Evolutionary conservation across 2,797 vertebrate species (phyloP), one percentile per base, ranked within the genome.

Genomic region (Amazona ochrocephala): DNA sequence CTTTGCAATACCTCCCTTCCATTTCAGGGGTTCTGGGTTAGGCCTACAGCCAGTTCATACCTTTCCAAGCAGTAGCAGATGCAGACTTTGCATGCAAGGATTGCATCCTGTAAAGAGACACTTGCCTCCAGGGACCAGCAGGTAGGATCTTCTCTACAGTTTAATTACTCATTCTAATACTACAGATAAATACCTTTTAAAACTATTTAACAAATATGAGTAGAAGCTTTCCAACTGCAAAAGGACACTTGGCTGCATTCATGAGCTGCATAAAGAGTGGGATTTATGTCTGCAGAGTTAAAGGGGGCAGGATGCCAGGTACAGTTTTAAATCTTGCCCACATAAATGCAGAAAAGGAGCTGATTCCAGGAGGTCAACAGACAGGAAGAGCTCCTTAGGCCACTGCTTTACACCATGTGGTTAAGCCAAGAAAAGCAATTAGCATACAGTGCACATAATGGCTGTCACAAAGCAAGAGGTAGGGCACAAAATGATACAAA

Each of bases 41-140:
- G 11, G 11, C 64, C 67, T 61, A 11, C 37, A n/a, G 44, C 20
- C 0, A 0, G 48, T 17, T 37, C 45, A 1, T 10, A n/a, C 48
- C 50, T 60, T 50, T 21, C 17, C 34, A 60, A 39, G 10, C 32
- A 6, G 53, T 54, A 68, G 82, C n/a, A 73, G 45, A 11, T 7
- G 27, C 50, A 47, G 56, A 11, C 7, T 41, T 29, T 10, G 18
- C 41, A 20, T 11, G 41, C 27, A 5, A 21, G 62, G 41, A 17
- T 2, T 17, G 22, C 10, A 41, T n/a, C 51, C 67, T 27, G n/a
- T 14, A 15, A 17, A 21, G 47, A 50, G 30, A 27, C 7, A 1
- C 24, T 53, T 39, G 24, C 75, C 74, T 26, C 39, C 1, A 0
- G 85, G 64, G 60, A 30, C 21, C 73, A 45, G 78, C 71, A 75